Base-by-base conservation (phyloP, 2,113 vertebrate genomes). In the Trachemys scripta region DNA sequence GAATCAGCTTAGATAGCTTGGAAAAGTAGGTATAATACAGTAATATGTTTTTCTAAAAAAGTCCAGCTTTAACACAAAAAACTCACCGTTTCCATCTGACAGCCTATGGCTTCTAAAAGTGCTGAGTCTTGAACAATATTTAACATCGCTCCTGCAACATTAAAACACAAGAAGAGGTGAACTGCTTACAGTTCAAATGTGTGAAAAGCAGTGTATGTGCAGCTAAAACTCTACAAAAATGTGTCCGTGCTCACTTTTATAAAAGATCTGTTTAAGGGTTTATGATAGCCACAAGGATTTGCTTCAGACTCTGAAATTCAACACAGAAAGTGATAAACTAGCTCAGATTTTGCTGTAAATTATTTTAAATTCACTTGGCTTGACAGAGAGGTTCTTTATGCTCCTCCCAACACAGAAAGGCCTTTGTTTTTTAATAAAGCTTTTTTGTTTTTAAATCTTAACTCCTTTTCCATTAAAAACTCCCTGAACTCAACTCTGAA, bases 121-220 rank as follows among this genome's bases (percentile, higher is more conserved):
- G 99, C 99, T 24, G 99, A 99, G 97, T 99, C 99, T 96, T 99
- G 99, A 95, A 99, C 99, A 93, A 99, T 99, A 97, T 99, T 99
- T 96, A 99, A 97, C 99, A 99, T 99, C 69, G 99, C 99, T 97
- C 99, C 99, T 99, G 92, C 47, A 97, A 95, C 31, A 97, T n/a
- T 75, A 91, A 82, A 85, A 97, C 0, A 92, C 1, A 79, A 47
- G n/a, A 89, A 95, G 82, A 87, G 59, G 45, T 42, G 50, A 12
- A 65, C 47, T 38, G 27, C 50, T 53, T 96, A 85, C 35, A 95
- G 47, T 81, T 31, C 51, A 89, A 62, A 72, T 25, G 16, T 81
- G 45, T 22, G 0, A 5, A n/a, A 80, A 47, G 22, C 1, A 95
- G 72, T 88, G 85, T 2, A 54, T 25, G 87, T 8, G 22, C 47